Percentiles rank a stretch among this genome's conserved stretches.
phyloP scores from a whole-genome alignment of 2,113 vertebrate genomes.

The Elanoides forficatus region DNA sequence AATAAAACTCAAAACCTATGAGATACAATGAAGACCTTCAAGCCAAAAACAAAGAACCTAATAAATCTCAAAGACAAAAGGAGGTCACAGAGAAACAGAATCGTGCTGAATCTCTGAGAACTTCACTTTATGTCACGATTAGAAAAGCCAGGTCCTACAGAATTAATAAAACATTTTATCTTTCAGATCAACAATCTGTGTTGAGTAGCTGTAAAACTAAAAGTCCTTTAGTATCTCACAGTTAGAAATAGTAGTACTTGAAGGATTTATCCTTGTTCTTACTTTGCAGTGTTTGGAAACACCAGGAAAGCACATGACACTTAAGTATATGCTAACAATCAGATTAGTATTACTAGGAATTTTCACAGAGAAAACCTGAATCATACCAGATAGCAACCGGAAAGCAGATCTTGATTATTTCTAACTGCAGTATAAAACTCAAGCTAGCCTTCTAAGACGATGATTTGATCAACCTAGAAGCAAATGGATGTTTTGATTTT shows the following conservation, averaged over 20 bases:
- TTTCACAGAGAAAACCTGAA: background rate
- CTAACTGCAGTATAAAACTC: background rate
- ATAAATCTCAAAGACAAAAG: background rate
- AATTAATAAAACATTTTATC: background rate
- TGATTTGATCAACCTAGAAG: background rate
- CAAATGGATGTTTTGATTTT: background rate
- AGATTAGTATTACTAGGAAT: background rate
- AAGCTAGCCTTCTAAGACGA: background rate
- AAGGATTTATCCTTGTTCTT: background rate
- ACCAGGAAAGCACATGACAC: background rate
- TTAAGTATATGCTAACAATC: background rate
- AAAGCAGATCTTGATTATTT: background rate
- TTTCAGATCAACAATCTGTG: background rate
- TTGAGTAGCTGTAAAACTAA: background rate
- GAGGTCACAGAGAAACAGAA: background rate
- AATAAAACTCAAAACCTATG: background rate
- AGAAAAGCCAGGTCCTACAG: background rate
- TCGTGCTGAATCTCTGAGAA: background rate
- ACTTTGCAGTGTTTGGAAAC: background rate
- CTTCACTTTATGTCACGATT: background rate
- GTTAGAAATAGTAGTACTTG: background rate
- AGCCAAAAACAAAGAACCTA: background rate
- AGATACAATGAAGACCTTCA: background rate
- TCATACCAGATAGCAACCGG: background rate
- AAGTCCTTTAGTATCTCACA: background rate